phyloP scores from a whole-genome alignment of 2,888 invertebrate species.

The Drosophila maculinotata region DNA sequence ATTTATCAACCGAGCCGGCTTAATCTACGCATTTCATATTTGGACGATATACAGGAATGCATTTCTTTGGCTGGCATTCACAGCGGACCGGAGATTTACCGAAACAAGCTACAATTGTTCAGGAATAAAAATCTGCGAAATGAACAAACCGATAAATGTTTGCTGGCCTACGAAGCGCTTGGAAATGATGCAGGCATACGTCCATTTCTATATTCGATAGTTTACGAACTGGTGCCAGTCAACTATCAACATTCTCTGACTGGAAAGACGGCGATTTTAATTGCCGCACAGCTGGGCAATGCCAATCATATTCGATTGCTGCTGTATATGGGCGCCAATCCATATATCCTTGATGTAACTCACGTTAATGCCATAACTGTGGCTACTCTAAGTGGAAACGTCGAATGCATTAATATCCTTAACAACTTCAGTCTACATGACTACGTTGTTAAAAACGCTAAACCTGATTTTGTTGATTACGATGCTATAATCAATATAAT shows the following conservation, averaged over 20 bases:
- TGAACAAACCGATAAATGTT: constrained; percentile 56
- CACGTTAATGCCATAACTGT: constrained; percentile 50
- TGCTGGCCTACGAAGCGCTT: constrained; percentile 57
- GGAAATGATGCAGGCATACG: constrained; percentile 55
- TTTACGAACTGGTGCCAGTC: constrained; percentile 57
- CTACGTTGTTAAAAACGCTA: constrained; percentile 32
- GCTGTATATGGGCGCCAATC: constrained; percentile 66
- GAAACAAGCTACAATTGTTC: constrained; percentile 32
- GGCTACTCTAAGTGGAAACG: constrained; percentile 37
- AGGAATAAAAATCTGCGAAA: constrained; percentile 39
- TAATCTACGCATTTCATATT: constrained; percentile 37
- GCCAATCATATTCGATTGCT: constrained; percentile 53
- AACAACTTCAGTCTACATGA: constrained; percentile 44
- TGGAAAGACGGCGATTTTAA: constrained; percentile 61
- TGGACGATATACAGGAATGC: constrained; percentile 52
- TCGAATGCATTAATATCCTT: constrained; percentile 56
- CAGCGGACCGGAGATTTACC: constrained; percentile 40
- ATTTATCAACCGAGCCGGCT: background rate
- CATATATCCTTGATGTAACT: constrained; percentile 41
- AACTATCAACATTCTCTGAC: constrained; percentile 62
- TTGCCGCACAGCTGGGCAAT: constrained; percentile 57
- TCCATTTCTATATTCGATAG: constrained; percentile 56
- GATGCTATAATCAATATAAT: constrained; percentile 58
- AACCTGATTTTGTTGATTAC: constrained; percentile 56
- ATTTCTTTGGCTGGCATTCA: constrained; percentile 34